Conservation (phyloP, 2,113 vertebrate genomes). For the Corythaeola cristata region DNA sequence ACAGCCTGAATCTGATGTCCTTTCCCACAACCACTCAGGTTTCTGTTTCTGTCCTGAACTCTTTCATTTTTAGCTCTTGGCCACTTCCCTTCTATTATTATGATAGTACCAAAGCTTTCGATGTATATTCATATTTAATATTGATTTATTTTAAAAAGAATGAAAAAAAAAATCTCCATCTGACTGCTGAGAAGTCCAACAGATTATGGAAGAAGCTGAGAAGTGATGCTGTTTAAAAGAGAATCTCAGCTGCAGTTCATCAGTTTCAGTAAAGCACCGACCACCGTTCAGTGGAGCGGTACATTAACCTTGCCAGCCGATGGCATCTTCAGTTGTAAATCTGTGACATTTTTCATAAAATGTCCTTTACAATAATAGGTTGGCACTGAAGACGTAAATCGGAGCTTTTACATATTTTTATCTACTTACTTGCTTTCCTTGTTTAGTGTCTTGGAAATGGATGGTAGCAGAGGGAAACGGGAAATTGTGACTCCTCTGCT, state of each 20-base stretch:
- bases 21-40: conserved; percentile 35
- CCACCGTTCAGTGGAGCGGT: rapidly evolving
- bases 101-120: neutral
- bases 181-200: neutral
- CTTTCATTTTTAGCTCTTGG: neutral
- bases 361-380: neutral
- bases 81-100: neutral
- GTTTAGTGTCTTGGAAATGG: neutral
- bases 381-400: neutral
- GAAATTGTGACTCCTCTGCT: neutral
- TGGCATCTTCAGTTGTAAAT: neutral
- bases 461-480: neutral
- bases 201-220: neutral
- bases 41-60: conserved; percentile 41
- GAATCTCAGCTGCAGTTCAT: neutral
- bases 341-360: neutral
- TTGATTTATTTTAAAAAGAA: neutral
- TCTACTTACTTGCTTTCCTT: neutral
- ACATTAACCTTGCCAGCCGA: neutral
- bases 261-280: neutral
- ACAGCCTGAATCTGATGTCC: neutral
- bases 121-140: neutral
- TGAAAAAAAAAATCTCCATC: neutral
- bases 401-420: neutral
- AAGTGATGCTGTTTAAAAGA: neutral